Evolutionary conservation across 64 coral and sea anemone species (phyloP), one percentile per base, ranked within the genome.

Genomic region (Dendronephthya gigantea): DNA sequence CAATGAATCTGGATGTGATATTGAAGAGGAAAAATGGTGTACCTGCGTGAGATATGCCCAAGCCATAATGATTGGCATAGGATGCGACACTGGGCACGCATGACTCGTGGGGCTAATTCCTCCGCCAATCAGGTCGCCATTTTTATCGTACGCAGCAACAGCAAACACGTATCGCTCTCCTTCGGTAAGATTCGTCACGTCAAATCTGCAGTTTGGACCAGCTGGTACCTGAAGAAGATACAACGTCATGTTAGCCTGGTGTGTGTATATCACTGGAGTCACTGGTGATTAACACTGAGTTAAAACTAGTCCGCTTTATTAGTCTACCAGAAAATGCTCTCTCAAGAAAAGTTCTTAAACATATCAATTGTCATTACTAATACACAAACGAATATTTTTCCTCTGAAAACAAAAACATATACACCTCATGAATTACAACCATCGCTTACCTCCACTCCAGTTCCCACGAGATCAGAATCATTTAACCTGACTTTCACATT

Each of bases 31-130:
- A 75, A 7, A 49, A 31, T 1, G 38, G 40, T n/a, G 27, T 49
- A 98, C 95, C 90, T 98, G 95, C 13, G 92, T 84, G 35, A 98
- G 68, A 65, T 98, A 98, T 0, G 91, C 95, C 95, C 95, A 98
- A 15, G 95, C 92, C 92, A 98, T 98, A 4, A 91, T 82, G 2
- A 84, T 87, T 29, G 95, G 92, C 48, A 98, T 76, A 13, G 92
- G 82, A 86, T 91, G 90, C 48, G 92, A 39, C 6, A 92, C 95
- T 29, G 91, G 76, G n/a, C 89, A 35, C 45, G 95, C 89, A 9
- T 85, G 84, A 82, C 92, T 90, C 0, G 87, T 93, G 35, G 90
- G 37, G 11, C 95, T 92, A 85, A 98, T 91, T 81, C 91, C 86
- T 56, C 89, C 91, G 47, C 92, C 95, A 72, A 98, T 98, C 22